phyloP scores from a whole-genome alignment of 2,797 vertebrate species.

The Apodemus agrarius region DNA sequence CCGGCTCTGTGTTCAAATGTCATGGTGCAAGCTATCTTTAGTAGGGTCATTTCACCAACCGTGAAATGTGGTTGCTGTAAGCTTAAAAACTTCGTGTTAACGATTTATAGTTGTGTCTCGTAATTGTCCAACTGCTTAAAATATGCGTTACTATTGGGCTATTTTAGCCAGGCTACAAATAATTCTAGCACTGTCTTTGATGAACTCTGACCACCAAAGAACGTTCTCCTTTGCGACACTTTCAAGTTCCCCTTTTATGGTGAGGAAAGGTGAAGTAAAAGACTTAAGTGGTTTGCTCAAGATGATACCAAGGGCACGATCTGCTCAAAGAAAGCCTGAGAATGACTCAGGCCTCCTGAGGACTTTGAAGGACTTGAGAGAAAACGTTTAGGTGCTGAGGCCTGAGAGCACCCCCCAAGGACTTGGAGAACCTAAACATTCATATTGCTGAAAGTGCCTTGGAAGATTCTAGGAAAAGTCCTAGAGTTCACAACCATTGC shows the following conservation, averaged over 20 bases:
- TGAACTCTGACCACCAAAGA: neutral
- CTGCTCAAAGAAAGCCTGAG: neutral
- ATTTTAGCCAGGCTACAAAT: neutral
- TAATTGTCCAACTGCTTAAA: neutral
- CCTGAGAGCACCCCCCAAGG: neutral
- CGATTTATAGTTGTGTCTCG: neutral
- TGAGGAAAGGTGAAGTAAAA: constrained; percentile 40
- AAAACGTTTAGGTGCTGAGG: neutral
- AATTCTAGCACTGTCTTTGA: neutral
- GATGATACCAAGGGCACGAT: neutral
- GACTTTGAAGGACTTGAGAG: neutral
- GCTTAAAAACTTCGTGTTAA: neutral
- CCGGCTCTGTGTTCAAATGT: neutral
- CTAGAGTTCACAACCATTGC: neutral
- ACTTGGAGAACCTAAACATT: neutral
- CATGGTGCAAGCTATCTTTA: neutral
- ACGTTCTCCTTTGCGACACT: neutral
- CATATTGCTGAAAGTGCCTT: neutral
- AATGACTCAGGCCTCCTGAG: neutral
- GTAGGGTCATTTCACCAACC: neutral
- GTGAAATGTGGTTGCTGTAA: neutral
- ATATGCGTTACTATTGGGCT: neutral
- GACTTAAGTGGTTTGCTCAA: constrained; percentile 27
- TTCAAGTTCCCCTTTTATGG: constrained; percentile 42
- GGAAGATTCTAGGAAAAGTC: neutral